Evolutionary conservation across 2,113 vertebrate species (phyloP), one percentile per base, ranked within the genome.

Genomic region (Anser cygnoides): DNA sequence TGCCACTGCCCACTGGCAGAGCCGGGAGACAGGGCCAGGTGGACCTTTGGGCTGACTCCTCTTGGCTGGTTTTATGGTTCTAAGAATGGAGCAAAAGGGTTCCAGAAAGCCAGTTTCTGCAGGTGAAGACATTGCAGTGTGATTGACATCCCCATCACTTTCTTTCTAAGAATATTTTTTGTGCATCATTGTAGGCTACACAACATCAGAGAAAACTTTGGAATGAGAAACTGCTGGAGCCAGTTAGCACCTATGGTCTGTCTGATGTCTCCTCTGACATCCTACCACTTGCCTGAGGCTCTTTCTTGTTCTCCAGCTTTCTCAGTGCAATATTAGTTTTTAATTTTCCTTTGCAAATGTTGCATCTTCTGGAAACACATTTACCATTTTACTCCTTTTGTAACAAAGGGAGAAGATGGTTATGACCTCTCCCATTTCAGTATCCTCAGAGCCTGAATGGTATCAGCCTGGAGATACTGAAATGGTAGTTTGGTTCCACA

Each of bases 151-250:
- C 17, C 83, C 28, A 26, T 17, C 4, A 8, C 11, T 35, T 76
- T n/a, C 0, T 0, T 67, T 15, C 43, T 71, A 28, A 41, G 28
- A 70, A 16, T 9, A 17, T 21, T 25, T 52, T 90, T 74, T 59
- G n/a, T 68, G 28, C 37, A 35, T 65, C 12, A 29, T 52, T 0
- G 0, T 73, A 13, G 75, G 29, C 35, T 33, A 37, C 13, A 39
- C 11, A 62, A 25, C 11, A 20, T 6, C 31, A 88, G 90, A 59
- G 76, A 92, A 61, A 41, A 26, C 1, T 26, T 26, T 62, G 35
- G 28, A 84, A 70, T 37, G 10, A 63, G 78, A 90, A 88, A 28
- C 13, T 80, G 31, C 41, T 14, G 35, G 66, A 86, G 49, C 54
- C 29, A 58, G 67, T 50, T 6, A 61, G 9, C 11, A 79, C 6